phyloP scores from a whole-genome alignment of 2,113 vertebrate species.

The Pogonocichla stellata region DNA sequence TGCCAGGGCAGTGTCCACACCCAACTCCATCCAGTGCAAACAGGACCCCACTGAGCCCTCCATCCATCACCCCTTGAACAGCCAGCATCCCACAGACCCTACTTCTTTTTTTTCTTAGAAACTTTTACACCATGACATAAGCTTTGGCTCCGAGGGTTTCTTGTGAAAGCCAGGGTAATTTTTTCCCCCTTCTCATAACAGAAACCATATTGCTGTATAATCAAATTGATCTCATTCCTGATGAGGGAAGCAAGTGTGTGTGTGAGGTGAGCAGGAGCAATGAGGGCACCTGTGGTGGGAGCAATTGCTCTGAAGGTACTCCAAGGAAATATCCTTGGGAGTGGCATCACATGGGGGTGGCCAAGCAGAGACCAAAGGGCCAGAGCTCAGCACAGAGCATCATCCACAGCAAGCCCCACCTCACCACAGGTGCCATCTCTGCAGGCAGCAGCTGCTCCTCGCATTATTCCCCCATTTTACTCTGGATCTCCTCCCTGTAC shows the following conservation, averaged over 20 bases:
- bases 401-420: background rate
- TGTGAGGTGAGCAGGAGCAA: background rate
- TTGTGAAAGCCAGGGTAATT: conserved; percentile 14
- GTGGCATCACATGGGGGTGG: background rate
- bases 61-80: background rate
- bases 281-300: background rate
- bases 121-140: conserved; percentile 29
- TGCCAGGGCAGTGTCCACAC: background rate
- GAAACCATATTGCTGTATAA: conserved; percentile 36
- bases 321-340: background rate
- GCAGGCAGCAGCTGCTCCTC: background rate
- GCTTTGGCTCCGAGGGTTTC: background rate
- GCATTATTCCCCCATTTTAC: background rate
- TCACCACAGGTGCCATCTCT: background rate
- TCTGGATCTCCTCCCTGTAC: background rate
- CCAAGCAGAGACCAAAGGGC: background rate
- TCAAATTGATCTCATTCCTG: conserved; percentile 14
- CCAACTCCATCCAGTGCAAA: background rate
- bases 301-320: background rate
- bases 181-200: background rate
- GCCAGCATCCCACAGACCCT: background rate
- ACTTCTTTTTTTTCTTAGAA: background rate
- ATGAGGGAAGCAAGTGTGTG: background rate
- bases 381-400: background rate
- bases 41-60: background rate